A percentile compares a stretch with the other conserved stretches of the same genome.
Evolutionary conservation across 2,888 invertebrate genomes (phyloP).

Genomic region (Orthonevra nobilis): DNA sequence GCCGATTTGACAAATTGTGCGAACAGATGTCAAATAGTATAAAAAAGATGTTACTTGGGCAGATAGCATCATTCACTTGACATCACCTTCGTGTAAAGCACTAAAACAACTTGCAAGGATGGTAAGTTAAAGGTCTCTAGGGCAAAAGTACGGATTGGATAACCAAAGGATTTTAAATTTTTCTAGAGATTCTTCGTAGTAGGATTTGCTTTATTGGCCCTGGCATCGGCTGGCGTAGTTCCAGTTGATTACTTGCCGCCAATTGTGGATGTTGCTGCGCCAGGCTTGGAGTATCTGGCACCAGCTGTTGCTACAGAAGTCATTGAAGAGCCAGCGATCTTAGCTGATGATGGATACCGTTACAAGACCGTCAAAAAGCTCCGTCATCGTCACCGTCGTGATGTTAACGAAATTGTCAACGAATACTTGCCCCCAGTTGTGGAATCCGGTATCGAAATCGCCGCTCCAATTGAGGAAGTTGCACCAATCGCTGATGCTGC

Average conservation of each 20-base stretch:
- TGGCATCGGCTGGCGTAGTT: constrained; percentile 37
- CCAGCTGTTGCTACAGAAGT: constrained; percentile 39
- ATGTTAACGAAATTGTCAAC: constrained; percentile 72
- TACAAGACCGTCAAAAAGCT: constrained; percentile 76
- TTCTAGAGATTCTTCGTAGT: constrained; percentile 50
- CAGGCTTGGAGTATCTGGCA: constrained; percentile 55
- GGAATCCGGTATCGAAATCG: constrained; percentile 44
- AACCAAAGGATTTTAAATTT: no score
- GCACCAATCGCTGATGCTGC: constrained; percentile 26
- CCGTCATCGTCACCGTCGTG: constrained; percentile 74
- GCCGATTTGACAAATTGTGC: constrained; percentile 10
- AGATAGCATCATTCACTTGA: constrained; percentile 48
- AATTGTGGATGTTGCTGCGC: constrained; percentile 33
- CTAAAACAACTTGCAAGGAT: constrained; percentile 29
- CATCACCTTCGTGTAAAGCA: constrained; percentile 40
- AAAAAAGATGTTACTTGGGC: constrained; percentile 24
- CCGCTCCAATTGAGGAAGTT: constrained; percentile 27
- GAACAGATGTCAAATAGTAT: background rate
- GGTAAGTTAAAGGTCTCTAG: constrained; percentile 29
- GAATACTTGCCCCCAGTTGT: constrained; percentile 72
- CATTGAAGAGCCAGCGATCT: constrained; percentile 52
- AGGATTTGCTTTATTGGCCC: constrained; percentile 38
- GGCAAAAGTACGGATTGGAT: no score
- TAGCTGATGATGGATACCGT: constrained; percentile 77
- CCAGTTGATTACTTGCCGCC: constrained; percentile 56